phyloP scores from a whole-genome alignment of 1,140 invertebrate species.

The Drosophila arawakana region DNA sequence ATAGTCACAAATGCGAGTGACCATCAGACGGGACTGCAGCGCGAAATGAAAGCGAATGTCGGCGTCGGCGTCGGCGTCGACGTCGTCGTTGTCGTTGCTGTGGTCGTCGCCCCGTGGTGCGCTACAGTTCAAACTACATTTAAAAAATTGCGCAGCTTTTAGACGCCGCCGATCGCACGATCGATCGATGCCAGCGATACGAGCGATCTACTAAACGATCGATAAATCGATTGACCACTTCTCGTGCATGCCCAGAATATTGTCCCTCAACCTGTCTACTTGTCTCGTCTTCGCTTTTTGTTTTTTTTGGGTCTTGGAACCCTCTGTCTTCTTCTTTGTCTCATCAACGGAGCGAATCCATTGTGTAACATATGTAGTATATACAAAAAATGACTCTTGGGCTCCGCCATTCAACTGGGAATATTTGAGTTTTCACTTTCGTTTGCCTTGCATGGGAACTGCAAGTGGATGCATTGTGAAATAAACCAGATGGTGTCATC shows the following conservation, averaged over 20 bases:
- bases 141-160: conserved; percentile 47
- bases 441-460: conserved; percentile 47
- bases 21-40: conserved; percentile 57
- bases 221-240: conserved; percentile 66
- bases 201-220: conserved; percentile 42
- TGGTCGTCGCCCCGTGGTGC: conserved; percentile 73
- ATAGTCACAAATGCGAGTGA: conserved; percentile 64
- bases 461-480: conserved; percentile 32
- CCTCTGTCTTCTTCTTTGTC: conserved; percentile 2
- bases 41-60: conserved; percentile 79
- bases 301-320: neutral
- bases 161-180: conserved; percentile 19
- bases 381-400: conserved; percentile 48
- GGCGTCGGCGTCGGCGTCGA: conserved; percentile 26
- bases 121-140: conserved; percentile 76
- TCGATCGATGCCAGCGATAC: conserved; percentile 33
- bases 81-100: conserved; percentile 31
- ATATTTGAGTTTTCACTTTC: conserved; percentile 61
- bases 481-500: conserved; percentile 12
- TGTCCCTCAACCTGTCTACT: conserved; percentile 36
- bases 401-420: conserved; percentile 8
- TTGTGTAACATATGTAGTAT: conserved; percentile 69
- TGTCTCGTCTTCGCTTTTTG: conserved; percentile 14
- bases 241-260: conserved; percentile 66
- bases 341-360: conserved; percentile 40